phyloP scores from a whole-genome alignment of 1,140 invertebrate genomes.

The Euwallacea fornicatus region DNA sequence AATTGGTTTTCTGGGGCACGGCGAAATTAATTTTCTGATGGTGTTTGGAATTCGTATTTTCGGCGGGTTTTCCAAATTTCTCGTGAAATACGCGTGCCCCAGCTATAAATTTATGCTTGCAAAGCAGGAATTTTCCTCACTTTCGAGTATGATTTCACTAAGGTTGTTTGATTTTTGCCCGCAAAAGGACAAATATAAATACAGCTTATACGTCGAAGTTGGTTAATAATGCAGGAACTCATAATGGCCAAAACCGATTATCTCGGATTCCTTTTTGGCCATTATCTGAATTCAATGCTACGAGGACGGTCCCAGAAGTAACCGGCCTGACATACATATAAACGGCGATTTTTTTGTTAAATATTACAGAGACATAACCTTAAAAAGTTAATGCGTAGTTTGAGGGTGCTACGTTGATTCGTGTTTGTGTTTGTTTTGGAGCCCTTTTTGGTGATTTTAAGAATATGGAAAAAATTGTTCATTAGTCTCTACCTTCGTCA shows the following conservation, averaged over 20 bases:
- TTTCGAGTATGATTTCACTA: background rate
- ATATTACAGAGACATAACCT: no score
- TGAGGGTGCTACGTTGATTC: no score
- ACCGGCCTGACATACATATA: no score
- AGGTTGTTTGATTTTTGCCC: background rate
- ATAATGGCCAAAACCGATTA: constrained; percentile 21
- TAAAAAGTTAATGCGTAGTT: no score
- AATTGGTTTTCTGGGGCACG: constrained; percentile 24
- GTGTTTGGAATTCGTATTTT: constrained; percentile 27
- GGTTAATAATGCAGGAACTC: constrained; percentile 12
- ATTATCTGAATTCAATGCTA: constrained; percentile 22
- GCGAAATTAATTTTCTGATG: constrained; percentile 25
- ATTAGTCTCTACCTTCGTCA: no score
- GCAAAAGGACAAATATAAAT: background rate
- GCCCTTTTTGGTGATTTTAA: no score
- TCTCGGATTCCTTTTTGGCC: constrained; percentile 9
- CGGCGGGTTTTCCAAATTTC: background rate
- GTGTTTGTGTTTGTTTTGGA: no score
- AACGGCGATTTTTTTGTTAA: no score
- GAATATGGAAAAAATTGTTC: no score
- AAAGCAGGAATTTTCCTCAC: background rate
- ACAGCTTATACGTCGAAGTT: background rate
- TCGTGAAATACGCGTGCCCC: background rate
- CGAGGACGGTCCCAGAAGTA: no score
- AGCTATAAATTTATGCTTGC: constrained; percentile 17